Evolutionary conservation across 1,140 invertebrate genomes (phyloP).

Genomic region (Potamilus streckersoni): DNA sequence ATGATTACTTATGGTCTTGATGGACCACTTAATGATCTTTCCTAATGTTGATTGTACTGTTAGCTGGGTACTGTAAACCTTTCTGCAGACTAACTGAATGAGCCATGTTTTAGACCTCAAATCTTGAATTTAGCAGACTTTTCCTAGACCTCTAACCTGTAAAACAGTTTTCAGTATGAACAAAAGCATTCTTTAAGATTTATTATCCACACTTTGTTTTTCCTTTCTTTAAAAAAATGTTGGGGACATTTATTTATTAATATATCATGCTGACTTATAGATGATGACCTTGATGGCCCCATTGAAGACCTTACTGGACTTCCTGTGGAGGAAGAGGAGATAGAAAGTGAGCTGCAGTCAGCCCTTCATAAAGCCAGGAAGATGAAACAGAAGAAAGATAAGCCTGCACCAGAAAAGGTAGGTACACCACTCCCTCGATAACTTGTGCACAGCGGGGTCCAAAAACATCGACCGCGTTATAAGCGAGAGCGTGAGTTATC

Average conservation of each 20-base stretch:
- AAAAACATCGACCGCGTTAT: too few relatives aligned
- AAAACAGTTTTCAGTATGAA: too few relatives aligned
- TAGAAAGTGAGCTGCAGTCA: constrained; percentile 79
- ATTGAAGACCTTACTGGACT: constrained; percentile 73
- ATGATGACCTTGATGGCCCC: constrained; percentile 46
- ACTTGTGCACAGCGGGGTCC: too few relatives aligned
- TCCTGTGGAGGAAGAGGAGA: constrained; percentile 80
- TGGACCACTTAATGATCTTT: too few relatives aligned
- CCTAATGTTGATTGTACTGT: too few relatives aligned
- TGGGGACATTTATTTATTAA: not conserved
- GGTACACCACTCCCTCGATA: not conserved
- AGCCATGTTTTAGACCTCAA: too few relatives aligned
- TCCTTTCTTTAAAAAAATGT: not conserved
- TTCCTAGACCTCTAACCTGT: too few relatives aligned
- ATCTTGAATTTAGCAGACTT: too few relatives aligned
- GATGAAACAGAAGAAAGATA: constrained; percentile 74
- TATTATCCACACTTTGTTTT: not conserved
- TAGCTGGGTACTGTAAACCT: too few relatives aligned
- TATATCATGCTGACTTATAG: constrained; percentile 2
- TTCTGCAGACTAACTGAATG: too few relatives aligned
- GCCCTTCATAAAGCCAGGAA: constrained; percentile 81
- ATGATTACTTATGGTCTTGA: too few relatives aligned
- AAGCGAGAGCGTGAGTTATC: too few relatives aligned
- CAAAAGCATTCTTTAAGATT: not conserved
- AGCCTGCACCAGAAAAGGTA: constrained; percentile 33